Evolutionary conservation across 2,888 invertebrate species (phyloP), one percentile per base, ranked within the genome.

Genomic region (Ectemnius lituratus): DNA sequence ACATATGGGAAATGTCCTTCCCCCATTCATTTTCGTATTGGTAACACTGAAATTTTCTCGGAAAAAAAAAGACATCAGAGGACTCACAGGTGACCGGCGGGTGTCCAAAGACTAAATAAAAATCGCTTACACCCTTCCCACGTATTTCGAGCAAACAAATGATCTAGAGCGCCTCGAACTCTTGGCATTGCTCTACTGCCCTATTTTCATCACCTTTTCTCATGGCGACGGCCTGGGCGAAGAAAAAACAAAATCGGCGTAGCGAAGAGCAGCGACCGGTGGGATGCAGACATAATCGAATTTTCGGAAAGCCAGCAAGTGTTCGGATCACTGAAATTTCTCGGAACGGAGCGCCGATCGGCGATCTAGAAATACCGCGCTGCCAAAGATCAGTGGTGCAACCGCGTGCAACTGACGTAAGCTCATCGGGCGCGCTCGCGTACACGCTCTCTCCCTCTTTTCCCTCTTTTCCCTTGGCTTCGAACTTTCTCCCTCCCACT

Each of bases 151-250:
- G 73, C 84, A 70, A 73, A 79, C 82, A 72, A 78, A 82, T 72
- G 82, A 78, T 84, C 84, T 82, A 82, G 80, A 82, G 76, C 84
- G 61, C 28, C 77, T 56, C 57, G 61, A 78, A 73, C 74, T 60
- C 81, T 83, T 83, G 83, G 83, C 83, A 83, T 84, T 83, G 83
- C 73, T 84, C 83, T 84, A 82, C 76, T 83, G 75, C 76, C 83
- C 83, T 83, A 83, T 84, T 83, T 83, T 82, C 76, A 77, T 82
- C 83, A 65, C 14, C 70, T 84, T 80, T 83, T 84, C 77, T 70
- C 68, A 23, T 23, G 23, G 27, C 62, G 64, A 47, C 46, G 4
- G 37, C 8, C 37, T 37, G 60, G 16, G 28, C 61, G 37, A 16
- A 57, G 45, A 57, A 64, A 60, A 66, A 78, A 66, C 58, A 60